Percentiles rank a stretch among this genome's conserved stretches.
Conservation (phyloP, 2,797 vertebrate species). For the Myoxocephalus aenaeus region DNA sequence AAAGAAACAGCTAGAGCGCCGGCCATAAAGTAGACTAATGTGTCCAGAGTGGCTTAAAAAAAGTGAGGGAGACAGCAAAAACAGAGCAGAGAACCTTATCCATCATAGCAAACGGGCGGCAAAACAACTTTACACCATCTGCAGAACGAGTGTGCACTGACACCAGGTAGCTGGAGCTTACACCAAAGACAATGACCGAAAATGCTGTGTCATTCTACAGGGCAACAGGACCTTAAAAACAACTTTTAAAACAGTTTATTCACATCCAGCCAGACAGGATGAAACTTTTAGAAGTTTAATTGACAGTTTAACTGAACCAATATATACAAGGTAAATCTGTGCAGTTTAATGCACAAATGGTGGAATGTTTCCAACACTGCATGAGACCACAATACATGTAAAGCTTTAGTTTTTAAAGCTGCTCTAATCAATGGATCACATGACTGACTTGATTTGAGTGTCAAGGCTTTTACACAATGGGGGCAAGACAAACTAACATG, state of each 20-base stretch:
- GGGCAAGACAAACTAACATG: too few species aligned
- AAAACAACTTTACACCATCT: constrained; percentile 62
- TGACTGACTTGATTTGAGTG: background rate
- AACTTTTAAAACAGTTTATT: constrained; percentile 1
- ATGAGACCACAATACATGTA: background rate
- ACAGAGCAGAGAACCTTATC: constrained; percentile 55
- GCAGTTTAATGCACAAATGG: constrained; percentile 2
- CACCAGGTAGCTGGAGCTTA: constrained; percentile 37
- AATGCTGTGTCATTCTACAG: constrained; percentile 44
- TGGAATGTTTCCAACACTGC: background rate
- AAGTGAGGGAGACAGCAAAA: constrained; percentile 53
- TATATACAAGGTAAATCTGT: background rate
- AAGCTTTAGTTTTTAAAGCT: background rate
- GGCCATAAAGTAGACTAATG: constrained; percentile 66
- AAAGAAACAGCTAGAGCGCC: constrained; percentile 24
- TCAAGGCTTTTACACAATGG: too few species aligned
- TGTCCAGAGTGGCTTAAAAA: constrained; percentile 64
- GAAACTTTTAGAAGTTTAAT: constrained; percentile 19
- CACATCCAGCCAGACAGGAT: background rate
- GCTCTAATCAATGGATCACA: background rate
- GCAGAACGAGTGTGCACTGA: constrained; percentile 34
- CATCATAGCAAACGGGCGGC: constrained; percentile 56
- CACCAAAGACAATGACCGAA: constrained; percentile 30
- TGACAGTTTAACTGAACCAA: background rate
- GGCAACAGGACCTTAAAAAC: background rate